Evolutionary conservation across 2,888 invertebrate species (phyloP).

Genomic region (Epiblema foenella): DNA sequence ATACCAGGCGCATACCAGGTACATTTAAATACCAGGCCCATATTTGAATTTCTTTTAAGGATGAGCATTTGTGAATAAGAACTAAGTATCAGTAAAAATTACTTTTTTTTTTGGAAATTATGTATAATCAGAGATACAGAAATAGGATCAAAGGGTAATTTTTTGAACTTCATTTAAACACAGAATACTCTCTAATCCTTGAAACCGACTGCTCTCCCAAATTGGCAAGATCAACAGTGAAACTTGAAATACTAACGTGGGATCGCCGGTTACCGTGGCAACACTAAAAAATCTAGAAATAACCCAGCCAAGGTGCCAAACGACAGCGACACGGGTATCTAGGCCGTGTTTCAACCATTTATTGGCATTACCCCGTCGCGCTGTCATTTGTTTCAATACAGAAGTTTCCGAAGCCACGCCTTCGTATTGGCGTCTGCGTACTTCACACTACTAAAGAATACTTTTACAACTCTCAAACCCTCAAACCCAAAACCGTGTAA

Average conservation of each 20-base stretch:
- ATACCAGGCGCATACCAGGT: too few relatives aligned
- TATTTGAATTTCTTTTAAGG: too few relatives aligned
- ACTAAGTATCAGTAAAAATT: too few relatives aligned
- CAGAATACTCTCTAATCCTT: neutral
- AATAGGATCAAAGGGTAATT: neutral
- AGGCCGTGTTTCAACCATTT: conserved; percentile 1
- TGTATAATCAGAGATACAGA: too few relatives aligned
- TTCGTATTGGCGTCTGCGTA: conserved; percentile 60
- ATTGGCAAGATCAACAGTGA: conserved; percentile 13
- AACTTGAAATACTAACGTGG: conserved; percentile 8
- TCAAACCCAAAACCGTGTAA: conserved; percentile 28
- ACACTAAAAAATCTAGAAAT: conserved; percentile 11
- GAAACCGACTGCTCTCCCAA: conserved; percentile 1
- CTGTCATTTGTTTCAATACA: conserved; percentile 26
- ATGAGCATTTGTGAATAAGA: too few relatives aligned
- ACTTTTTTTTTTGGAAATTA: too few relatives aligned
- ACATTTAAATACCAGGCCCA: too few relatives aligned
- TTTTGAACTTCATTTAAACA: neutral
- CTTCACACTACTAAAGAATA: conserved; percentile 50
- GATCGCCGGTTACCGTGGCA: neutral
- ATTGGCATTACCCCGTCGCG: neutral
- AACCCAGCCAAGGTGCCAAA: conserved; percentile 35
- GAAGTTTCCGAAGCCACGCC: conserved; percentile 30
- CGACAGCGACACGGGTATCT: conserved; percentile 13
- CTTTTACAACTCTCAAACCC: conserved; percentile 22